Evolutionary conservation across 2,888 invertebrate species (phyloP).

Genomic region (Sialis fuliginosa): DNA sequence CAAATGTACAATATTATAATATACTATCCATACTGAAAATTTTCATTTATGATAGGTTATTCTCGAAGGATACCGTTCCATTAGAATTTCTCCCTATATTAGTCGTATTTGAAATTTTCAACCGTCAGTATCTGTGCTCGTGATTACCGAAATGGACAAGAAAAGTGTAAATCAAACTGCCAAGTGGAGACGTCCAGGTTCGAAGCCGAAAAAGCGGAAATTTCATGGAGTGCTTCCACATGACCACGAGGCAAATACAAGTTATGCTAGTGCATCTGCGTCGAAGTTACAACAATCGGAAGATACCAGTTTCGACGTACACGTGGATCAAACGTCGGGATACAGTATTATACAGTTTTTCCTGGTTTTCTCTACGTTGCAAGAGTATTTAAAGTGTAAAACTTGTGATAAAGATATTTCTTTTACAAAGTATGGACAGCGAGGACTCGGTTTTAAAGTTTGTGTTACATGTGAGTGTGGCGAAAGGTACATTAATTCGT

Average conservation of each 20-base stretch:
- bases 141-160: slow-evolving; percentile 7
- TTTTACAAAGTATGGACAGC: slow-evolving; percentile 3
- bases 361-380: slow-evolving; percentile 6
- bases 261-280: slow-evolving; percentile 7
- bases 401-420: neutral
- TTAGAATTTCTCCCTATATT: slow-evolving; percentile 4
- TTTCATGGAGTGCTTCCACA: slow-evolving; percentile 8
- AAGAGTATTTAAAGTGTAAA: slow-evolving; percentile 1
- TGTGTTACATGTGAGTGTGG: slow-evolving; percentile 9
- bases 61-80: slow-evolving; percentile 3
- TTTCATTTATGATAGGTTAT: slow-evolving; percentile 4
- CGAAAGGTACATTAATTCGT: slow-evolving; percentile 9
- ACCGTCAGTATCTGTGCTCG: slow-evolving; percentile 5
- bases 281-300: slow-evolving; percentile 1
- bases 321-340: slow-evolving; percentile 3
- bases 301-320: slow-evolving; percentile 7
- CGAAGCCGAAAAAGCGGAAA: slow-evolving; percentile 7
- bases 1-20: too few relatives aligned
- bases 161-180: slow-evolving; percentile 5
- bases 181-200: slow-evolving; percentile 7
- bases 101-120: slow-evolving; percentile 7
- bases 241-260: slow-evolving; percentile 5
- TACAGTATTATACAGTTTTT: slow-evolving; percentile 8
- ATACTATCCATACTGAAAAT: too few relatives aligned
- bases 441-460: slow-evolving; percentile 11